Evolutionary conservation across 1,140 invertebrate genomes (phyloP).

Genomic region (Drosophila persimilis): DNA sequence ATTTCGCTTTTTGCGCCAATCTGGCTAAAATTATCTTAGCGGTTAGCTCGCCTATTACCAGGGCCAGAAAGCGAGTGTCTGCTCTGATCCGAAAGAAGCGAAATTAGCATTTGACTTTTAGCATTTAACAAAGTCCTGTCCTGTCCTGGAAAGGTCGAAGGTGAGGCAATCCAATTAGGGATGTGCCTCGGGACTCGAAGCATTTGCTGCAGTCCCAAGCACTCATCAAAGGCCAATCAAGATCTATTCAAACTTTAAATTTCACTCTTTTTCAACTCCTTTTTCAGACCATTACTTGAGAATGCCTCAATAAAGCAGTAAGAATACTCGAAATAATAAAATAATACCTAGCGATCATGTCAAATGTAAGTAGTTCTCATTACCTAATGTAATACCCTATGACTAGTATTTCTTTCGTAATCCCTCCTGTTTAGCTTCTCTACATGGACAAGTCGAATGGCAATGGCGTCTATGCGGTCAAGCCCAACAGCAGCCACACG

Average conservation of each 20-base stretch:
- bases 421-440: constrained; percentile 51
- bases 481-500: constrained; percentile 41
- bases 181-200: constrained; percentile 55
- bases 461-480: constrained; percentile 73
- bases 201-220: constrained; percentile 10
- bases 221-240: constrained; percentile 5
- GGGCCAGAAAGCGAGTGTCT: constrained; percentile 44
- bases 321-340: constrained; percentile 4
- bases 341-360: constrained; percentile 39
- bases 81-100: constrained; percentile 36
- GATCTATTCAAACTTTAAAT: constrained; percentile 23
- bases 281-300: constrained; percentile 58
- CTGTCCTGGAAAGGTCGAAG: constrained; percentile 55
- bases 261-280: constrained; percentile 21
- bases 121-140: constrained; percentile 36
- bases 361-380: constrained; percentile 51
- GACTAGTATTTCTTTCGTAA: not conserved
- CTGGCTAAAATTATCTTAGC: constrained; percentile 32
- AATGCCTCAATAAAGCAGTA: constrained; percentile 43
- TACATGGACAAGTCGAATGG: constrained; percentile 82
- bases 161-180: constrained; percentile 72
- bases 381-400: not conserved
- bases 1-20: constrained; percentile 53
- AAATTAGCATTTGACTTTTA: constrained; percentile 74
- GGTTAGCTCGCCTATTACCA: constrained; percentile 1